A percentile compares a stretch with the other conserved stretches of the same genome.
Conservation (phyloP, 1,140 invertebrate genomes). For the Tetranychus cinnabarinus region DNA sequence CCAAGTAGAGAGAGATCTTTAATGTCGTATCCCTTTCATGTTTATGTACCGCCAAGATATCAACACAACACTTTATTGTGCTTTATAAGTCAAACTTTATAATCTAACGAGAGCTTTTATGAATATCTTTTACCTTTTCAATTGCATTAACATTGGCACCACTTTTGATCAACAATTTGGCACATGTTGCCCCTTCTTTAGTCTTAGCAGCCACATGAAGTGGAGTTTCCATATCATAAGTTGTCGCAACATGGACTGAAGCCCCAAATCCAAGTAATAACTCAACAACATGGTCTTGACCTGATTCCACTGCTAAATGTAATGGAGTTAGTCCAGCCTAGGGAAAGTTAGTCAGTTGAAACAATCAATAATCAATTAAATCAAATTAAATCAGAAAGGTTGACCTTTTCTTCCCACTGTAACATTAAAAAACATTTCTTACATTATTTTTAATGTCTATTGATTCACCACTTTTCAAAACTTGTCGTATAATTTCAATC, state of each 20-base stretch:
- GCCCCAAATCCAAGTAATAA: slow-evolving; percentile 85
- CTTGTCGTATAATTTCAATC: slow-evolving; percentile 83
- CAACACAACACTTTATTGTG: not conserved
- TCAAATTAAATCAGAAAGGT: not conserved
- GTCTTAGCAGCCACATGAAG: slow-evolving; percentile 83
- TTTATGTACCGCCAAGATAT: not conserved
- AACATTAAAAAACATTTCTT: slow-evolving; percentile 18
- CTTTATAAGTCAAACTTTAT: not conserved
- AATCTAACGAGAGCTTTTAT: not conserved
- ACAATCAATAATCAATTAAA: slow-evolving; percentile 1
- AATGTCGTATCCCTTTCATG: not conserved
- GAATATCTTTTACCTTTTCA: slow-evolving; percentile 17
- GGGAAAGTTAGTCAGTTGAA: slow-evolving; percentile 2
- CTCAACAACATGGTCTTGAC: slow-evolving; percentile 88
- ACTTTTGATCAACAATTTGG: slow-evolving; percentile 86
- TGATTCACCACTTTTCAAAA: slow-evolving; percentile 81
- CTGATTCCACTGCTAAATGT: slow-evolving; percentile 85
- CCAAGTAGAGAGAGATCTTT: too few relatives aligned
- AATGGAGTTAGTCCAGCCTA: slow-evolving; percentile 92
- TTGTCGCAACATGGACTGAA: slow-evolving; percentile 75
- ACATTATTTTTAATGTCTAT: slow-evolving; percentile 85
- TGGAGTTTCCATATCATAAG: slow-evolving; percentile 51
- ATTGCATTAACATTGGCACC: slow-evolving; percentile 73
- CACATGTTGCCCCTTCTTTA: slow-evolving; percentile 76
- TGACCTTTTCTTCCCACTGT: not conserved